phyloP scores from a whole-genome alignment of 2,888 invertebrate genomes.

The Agonum fuliginosum region DNA sequence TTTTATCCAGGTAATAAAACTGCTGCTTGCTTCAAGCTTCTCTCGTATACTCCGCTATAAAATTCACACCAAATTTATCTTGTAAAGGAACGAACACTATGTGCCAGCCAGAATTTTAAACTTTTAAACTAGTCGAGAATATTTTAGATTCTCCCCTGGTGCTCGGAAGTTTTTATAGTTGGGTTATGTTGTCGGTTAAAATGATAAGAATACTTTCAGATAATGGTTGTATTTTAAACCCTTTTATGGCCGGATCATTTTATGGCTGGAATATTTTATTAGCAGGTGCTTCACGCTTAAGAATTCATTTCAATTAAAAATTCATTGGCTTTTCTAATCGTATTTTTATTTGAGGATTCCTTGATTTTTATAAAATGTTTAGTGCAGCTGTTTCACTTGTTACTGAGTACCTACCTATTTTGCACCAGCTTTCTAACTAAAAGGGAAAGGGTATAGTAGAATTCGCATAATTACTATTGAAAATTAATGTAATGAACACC shows the following conservation, averaged over 20 bases:
- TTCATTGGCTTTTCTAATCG: too few species aligned
- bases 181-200: not conserved
- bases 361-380: too few species aligned
- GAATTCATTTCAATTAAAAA: not conserved
- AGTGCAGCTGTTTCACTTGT: not conserved
- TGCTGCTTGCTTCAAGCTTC: constrained; percentile 1
- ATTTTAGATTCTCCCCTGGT: constrained; percentile 5
- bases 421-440: too few species aligned
- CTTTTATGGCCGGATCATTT: not conserved
- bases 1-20: constrained; percentile 57
- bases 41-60: constrained; percentile 48
- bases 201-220: constrained; percentile 18
- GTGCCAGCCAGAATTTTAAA: constrained; percentile 36
- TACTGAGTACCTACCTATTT: too few species aligned
- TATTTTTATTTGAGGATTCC: not conserved
- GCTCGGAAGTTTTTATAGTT: not conserved
- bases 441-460: too few species aligned
- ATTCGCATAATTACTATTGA: too few species aligned
- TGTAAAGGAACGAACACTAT: constrained; percentile 10
- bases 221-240: not conserved
- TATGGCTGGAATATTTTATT: not conserved
- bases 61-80: constrained; percentile 58
- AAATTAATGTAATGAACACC: too few species aligned
- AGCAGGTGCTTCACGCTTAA: not conserved
- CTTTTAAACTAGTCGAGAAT: constrained; percentile 35